Evolutionary conservation across 1,140 invertebrate genomes (phyloP).

Genomic region (Cataglyphis hispanica): DNA sequence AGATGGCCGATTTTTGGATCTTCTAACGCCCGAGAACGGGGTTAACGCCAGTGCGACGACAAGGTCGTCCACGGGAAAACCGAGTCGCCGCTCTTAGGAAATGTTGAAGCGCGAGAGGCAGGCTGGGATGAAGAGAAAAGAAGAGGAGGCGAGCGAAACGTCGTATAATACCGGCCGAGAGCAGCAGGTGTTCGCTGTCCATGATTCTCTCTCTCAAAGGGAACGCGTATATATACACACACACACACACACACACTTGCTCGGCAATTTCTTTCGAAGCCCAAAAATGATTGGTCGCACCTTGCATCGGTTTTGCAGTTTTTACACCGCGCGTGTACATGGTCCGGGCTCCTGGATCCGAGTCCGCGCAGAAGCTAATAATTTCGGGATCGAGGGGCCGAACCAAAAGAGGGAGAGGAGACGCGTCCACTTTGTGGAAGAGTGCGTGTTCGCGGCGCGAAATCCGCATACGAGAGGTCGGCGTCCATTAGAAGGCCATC

Average conservation of each 20-base stretch:
- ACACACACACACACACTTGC: background rate
- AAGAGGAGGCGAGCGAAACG: background rate
- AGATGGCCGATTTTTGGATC: background rate
- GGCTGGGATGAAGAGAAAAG: background rate
- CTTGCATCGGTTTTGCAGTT: slow-evolving; percentile 72
- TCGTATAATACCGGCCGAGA: slow-evolving; percentile 58
- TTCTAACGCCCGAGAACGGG: slow-evolving; percentile 15
- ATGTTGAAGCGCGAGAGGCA: slow-evolving; percentile 52
- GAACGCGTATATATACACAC: slow-evolving; percentile 21
- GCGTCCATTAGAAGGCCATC: slow-evolving; percentile 48
- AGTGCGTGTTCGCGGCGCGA: slow-evolving; percentile 31
- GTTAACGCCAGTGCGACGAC: background rate
- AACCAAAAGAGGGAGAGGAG: slow-evolving; percentile 8
- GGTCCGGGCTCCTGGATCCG: slow-evolving; percentile 1
- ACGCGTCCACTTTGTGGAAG: slow-evolving; percentile 50
- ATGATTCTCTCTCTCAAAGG: slow-evolving; percentile 39
- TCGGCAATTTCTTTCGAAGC: slow-evolving; percentile 69
- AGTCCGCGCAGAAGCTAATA: slow-evolving; percentile 60
- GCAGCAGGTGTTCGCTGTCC: slow-evolving; percentile 69
- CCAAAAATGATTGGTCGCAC: slow-evolving; percentile 73
- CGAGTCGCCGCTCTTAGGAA: slow-evolving; percentile 39
- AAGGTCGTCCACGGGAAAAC: background rate
- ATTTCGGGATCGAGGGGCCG: slow-evolving; percentile 56
- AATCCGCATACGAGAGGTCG: background rate
- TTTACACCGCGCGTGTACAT: slow-evolving; percentile 53